phyloP scores from a whole-genome alignment of 2,797 vertebrate genomes.

The Leuciscus waleckii region DNA sequence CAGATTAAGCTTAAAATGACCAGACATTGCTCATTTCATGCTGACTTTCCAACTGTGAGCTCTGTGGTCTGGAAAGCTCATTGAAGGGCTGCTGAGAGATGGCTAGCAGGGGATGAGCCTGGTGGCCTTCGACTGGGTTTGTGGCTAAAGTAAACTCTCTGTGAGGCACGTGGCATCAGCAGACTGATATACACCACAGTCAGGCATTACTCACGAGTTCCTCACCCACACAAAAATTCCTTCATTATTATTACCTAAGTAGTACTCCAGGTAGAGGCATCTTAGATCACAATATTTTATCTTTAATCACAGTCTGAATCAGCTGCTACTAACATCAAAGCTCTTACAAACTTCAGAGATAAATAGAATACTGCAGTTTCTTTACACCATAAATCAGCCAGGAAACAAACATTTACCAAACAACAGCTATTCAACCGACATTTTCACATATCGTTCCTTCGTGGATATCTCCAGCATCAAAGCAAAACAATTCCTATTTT shows the following conservation, averaged over 20 bases:
- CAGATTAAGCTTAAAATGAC: conserved; percentile 46
- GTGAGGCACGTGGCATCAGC: conserved; percentile 61
- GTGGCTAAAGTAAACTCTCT: conserved; percentile 68
- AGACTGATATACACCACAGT: conserved; percentile 70
- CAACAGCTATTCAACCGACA: background rate
- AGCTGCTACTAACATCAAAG: background rate
- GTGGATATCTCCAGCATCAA: background rate
- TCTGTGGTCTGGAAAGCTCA: conserved; percentile 64
- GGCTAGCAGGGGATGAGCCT: conserved; percentile 64
- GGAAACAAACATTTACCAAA: background rate
- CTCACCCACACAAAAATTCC: conserved; percentile 58
- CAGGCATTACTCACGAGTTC: conserved; percentile 62
- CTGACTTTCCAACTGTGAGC: conserved; percentile 64
- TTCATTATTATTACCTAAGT: conserved; percentile 20
- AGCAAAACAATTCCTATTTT: background rate
- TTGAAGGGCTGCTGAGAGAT: conserved; percentile 66
- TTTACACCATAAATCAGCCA: too few relatives aligned
- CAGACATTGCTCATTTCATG: conserved; percentile 60
- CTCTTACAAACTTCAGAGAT: background rate
- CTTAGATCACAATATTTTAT: conserved; percentile 3
- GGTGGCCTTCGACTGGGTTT: conserved; percentile 55
- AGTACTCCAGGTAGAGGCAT: conserved; percentile 8
- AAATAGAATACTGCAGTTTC: background rate
- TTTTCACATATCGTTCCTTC: background rate
- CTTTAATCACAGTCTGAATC: background rate